Conservation (phyloP, 2,113 vertebrate genomes). For the Hemibates koningsi region DNA sequence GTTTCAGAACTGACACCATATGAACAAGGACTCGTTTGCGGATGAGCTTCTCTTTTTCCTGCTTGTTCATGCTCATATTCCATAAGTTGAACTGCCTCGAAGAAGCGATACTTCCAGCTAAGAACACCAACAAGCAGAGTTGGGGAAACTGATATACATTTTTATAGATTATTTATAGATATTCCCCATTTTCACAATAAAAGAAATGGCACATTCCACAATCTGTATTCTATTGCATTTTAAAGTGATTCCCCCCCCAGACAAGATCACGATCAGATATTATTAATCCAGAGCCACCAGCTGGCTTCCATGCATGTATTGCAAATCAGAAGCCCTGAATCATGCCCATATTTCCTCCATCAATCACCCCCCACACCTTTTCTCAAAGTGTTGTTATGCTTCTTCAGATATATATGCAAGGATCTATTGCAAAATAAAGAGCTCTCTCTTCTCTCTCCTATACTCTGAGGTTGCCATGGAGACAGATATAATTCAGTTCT, state of each 20-base stretch:
- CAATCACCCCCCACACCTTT: neutral
- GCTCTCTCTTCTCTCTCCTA: slow-evolving; percentile 51
- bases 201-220: neutral
- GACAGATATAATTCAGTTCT: slow-evolving; percentile 68
- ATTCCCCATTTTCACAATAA: neutral
- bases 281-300: neutral
- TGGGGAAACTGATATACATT: neutral
- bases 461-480: slow-evolving; percentile 67
- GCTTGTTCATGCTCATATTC: neutral
- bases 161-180: neutral
- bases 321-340: neutral
- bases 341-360: slow-evolving; percentile 5
- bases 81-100: neutral
- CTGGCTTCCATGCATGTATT: neutral
- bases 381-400: slow-evolving; percentile 15
- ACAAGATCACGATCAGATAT: neutral
- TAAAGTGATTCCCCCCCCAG: neutral
- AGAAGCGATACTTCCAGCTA: neutral
- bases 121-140: neutral
- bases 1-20: neutral
- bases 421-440: slow-evolving; percentile 60
- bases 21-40: neutral
- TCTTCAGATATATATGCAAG: slow-evolving; percentile 38
- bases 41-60: neutral
- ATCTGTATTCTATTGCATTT: neutral